Evolutionary conservation across 2,113 vertebrate species (phyloP).

Genomic region (Entomyzon cyanotis): DNA sequence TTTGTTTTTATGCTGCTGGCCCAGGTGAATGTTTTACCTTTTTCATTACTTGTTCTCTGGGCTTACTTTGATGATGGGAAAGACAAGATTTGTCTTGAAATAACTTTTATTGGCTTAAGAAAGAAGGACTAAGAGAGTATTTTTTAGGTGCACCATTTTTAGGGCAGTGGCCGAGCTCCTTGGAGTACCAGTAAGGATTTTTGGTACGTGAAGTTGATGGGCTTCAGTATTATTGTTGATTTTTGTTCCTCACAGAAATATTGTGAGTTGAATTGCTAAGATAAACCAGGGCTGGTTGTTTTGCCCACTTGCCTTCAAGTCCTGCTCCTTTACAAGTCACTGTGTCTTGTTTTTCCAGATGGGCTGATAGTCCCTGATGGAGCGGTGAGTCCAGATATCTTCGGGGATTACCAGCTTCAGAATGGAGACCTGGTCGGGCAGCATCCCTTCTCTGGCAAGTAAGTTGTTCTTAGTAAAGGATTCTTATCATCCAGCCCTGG

Average conservation of each 20-base stretch:
- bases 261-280: not conserved
- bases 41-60: not conserved
- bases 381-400: constrained; percentile 88
- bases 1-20: not conserved
- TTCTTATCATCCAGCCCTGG: not conserved
- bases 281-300: not conserved
- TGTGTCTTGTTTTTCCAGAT: constrained; percentile 73
- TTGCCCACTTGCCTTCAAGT: not conserved
- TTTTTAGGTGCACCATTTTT: not conserved
- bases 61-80: not conserved
- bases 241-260: not conserved
- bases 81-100: not conserved
- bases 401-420: constrained; percentile 83
- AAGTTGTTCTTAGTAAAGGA: constrained; percentile 8
- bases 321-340: not conserved
- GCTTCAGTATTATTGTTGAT: not conserved
- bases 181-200: not conserved
- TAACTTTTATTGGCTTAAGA: not conserved
- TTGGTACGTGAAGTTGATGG: not conserved
- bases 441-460: constrained; percentile 82
- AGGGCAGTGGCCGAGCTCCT: not conserved
- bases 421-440: constrained; percentile 86
- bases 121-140: not conserved
- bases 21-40: not conserved
- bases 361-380: constrained; percentile 88